phyloP scores from a whole-genome alignment of 2,113 vertebrate genomes.

The Peromyscus leucopus region DNA sequence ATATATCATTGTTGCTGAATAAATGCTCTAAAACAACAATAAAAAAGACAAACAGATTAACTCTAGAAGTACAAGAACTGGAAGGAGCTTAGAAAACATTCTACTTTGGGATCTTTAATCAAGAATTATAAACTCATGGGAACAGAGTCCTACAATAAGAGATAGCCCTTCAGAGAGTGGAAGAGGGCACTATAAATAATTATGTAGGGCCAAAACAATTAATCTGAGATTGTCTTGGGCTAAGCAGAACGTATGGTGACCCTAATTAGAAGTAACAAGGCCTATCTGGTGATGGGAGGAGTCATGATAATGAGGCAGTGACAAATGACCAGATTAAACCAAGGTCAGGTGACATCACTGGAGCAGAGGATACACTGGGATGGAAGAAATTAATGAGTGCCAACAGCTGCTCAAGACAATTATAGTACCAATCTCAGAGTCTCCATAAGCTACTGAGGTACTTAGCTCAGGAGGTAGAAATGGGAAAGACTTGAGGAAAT shows the following conservation, averaged over 20 bases:
- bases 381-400: neutral
- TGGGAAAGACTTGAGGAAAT: neutral
- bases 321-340: conserved; percentile 48
- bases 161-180: neutral
- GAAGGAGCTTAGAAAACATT: conserved; percentile 28
- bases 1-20: neutral
- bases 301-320: conserved; percentile 18
- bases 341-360: conserved; percentile 14
- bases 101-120: neutral
- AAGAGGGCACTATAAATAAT: conserved; percentile 32
- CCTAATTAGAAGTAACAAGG: conserved; percentile 52
- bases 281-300: conserved; percentile 14
- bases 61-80: neutral
- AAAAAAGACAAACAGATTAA: neutral
- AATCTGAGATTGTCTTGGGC: conserved; percentile 31
- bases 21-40: neutral
- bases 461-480: neutral
- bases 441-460: neutral
- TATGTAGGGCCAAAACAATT: conserved; percentile 49
- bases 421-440: neutral
- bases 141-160: neutral
- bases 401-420: conserved; percentile 16
- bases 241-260: conserved; percentile 44
- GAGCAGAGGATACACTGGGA: neutral
- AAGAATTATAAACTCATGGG: conserved; percentile 26